phyloP scores from a whole-genome alignment of 2,797 vertebrate species.

The Myripristis jacobus region DNA sequence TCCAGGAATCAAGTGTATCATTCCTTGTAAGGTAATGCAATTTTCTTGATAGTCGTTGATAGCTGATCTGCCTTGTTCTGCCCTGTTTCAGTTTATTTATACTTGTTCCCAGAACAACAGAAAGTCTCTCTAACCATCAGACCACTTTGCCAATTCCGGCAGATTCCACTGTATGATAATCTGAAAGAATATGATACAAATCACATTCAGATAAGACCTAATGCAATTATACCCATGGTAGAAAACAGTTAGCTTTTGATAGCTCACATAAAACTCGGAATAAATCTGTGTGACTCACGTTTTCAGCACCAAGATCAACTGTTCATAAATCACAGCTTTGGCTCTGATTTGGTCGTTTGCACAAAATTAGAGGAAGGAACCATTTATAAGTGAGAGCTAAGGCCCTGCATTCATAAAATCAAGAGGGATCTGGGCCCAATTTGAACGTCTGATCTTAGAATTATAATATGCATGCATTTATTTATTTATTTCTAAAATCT shows the following conservation, averaged over 20 bases:
- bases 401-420: slow-evolving; percentile 34
- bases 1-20: too few species aligned
- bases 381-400: slow-evolving; percentile 35
- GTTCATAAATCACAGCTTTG: slow-evolving; percentile 57
- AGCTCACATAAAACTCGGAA: slow-evolving; percentile 30
- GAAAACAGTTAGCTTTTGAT: slow-evolving; percentile 24
- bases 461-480: too few species aligned
- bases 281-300: slow-evolving; percentile 5
- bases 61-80: too few species aligned
- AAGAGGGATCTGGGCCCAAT: slow-evolving; percentile 29
- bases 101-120: too few species aligned
- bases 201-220: slow-evolving; percentile 27
- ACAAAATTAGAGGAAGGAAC: slow-evolving; percentile 40
- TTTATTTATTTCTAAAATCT: too few species aligned
- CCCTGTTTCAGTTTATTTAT: too few species aligned
- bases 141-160: too few species aligned
- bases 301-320: slow-evolving; percentile 18
- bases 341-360: slow-evolving; percentile 36
- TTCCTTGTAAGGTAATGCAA: too few species aligned
- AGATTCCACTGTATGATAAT: too few species aligned
- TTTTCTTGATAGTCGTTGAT: too few species aligned
- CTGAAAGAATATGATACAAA: not conserved
- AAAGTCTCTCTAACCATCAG: not conserved
- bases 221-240: too few species aligned
- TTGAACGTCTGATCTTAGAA: too few species aligned